Evolutionary conservation across 1,140 invertebrate species (phyloP), one percentile per base, ranked within the genome.

Genomic region (Brachionus sp.): DNA sequence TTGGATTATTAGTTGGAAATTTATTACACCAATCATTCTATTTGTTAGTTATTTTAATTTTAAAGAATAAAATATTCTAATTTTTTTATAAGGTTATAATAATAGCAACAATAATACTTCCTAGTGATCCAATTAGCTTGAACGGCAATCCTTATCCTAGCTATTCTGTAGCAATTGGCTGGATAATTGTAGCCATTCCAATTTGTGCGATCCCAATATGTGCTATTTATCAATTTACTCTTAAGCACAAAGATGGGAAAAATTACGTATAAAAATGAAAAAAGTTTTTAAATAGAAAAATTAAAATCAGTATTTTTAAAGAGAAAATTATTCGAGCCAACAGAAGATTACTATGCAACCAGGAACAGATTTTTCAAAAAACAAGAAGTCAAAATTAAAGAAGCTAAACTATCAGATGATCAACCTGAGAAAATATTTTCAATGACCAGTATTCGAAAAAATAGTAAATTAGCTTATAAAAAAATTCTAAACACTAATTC

Each of bases 141-240:
- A 44, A 84, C 0, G 89, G 91, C 77, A 37, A 35, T 1, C 10
- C 5, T 12, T 82, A 82, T 82, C 78, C 78, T 29, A 13, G 16
- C 13, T 82, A 66, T 29, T 50, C 78, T n/a, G 16, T 64, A 13
- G 50, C 57, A n/a, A 64, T 82, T 10, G 78, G 78, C 5, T 82
- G 78, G 78, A n/a, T 62, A n/a, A 66, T 82, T 25, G 78, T 68
- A 23, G 57, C 57, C 29, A 82, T 82, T 68, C 78, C 78, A 12
- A 62, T 82, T 25, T 4, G 7, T n/a, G 50, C 53, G 6, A 82
- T 82, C 23, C 78, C 78, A 35, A n/a, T 82, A 4, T 82, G 57
- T 68, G 78, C 78, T 10, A 53, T 78, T 62, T 78, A 78, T 42
- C 75, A 78, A 37, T 50, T 33, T 19, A 78, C 23, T 7, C 37